Percentiles rank a stretch among this genome's conserved stretches.
Evolutionary conservation across 2,113 vertebrate genomes (phyloP).

Genomic region (Neofelis nebulosa): DNA sequence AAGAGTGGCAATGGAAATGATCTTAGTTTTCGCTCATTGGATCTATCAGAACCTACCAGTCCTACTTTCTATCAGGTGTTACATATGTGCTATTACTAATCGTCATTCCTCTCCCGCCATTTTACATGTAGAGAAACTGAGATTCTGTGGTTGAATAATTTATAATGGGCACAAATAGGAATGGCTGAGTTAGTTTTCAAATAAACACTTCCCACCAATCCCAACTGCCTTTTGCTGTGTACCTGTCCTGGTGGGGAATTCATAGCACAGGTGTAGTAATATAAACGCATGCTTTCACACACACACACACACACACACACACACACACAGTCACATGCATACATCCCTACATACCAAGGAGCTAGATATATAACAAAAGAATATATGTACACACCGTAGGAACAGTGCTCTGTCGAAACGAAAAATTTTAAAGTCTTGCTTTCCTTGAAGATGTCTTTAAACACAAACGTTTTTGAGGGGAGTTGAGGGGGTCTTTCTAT

Average conservation of each 20-base stretch:
- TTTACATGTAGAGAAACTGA: not conserved
- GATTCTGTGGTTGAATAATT: not conserved
- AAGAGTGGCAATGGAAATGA: not conserved
- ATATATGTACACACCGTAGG: rapidly evolving
- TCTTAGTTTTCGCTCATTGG: not conserved
- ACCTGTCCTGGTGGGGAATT: not conserved
- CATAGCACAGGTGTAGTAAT: not conserved
- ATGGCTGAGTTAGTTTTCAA: not conserved
- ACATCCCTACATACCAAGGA: not conserved
- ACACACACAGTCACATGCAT: not conserved
- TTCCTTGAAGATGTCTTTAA: not conserved
- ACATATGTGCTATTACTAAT: not conserved
- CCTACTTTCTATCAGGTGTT: not conserved
- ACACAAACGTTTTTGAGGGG: not conserved
- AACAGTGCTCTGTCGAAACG: not conserved
- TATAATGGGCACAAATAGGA: not conserved
- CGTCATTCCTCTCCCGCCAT: not conserved
- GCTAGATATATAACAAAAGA: not conserved
- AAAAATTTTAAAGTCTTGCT: not conserved
- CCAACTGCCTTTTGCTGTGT: not conserved
- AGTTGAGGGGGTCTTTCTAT: not conserved
- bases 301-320: too few relatives aligned
- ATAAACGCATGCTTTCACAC: not conserved
- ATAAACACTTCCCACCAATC: not conserved
- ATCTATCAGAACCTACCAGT: not conserved